Evolutionary conservation across 1,140 invertebrate genomes (phyloP).

Genomic region (Hypsibius dujardini): DNA sequence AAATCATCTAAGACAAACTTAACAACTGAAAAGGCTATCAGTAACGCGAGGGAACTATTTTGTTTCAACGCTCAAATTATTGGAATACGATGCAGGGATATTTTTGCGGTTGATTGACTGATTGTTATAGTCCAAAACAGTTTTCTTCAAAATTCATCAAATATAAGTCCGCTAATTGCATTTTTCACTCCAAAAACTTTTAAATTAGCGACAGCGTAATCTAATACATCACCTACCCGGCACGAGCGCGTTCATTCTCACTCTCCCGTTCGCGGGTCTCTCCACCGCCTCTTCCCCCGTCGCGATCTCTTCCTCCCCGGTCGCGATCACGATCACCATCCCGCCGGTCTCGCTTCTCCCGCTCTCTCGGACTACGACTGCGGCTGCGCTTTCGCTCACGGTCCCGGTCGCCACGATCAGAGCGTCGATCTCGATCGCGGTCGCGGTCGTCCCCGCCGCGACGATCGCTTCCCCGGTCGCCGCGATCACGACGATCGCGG

Average conservation of each 20-base stretch:
- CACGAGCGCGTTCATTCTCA: constrained; percentile 45
- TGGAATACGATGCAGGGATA: too few species aligned
- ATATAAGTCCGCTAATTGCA: too few species aligned
- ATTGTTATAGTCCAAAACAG: too few species aligned
- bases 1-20: too few species aligned
- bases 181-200: too few species aligned
- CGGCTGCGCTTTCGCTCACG: constrained; percentile 23
- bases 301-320: constrained; percentile 34
- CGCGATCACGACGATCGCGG: background rate
- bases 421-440: constrained; percentile 23
- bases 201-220: too few species aligned
- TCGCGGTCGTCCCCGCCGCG: constrained; percentile 14
- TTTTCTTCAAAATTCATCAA: constrained; percentile 28
- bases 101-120: too few species aligned
- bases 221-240: constrained; percentile 28
- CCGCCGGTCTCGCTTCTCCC: background rate
- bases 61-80: too few species aligned
- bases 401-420: constrained; percentile 22
- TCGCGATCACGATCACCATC: constrained; percentile 29
- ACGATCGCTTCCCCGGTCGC: background rate
- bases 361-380: constrained; percentile 18
- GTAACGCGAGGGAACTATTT: too few species aligned
- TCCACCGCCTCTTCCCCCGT: constrained; percentile 26
- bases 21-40: too few species aligned
- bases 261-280: constrained; percentile 44